phyloP scores from a whole-genome alignment of 2,888 invertebrate genomes.

The Hoplodrina ambigua region DNA sequence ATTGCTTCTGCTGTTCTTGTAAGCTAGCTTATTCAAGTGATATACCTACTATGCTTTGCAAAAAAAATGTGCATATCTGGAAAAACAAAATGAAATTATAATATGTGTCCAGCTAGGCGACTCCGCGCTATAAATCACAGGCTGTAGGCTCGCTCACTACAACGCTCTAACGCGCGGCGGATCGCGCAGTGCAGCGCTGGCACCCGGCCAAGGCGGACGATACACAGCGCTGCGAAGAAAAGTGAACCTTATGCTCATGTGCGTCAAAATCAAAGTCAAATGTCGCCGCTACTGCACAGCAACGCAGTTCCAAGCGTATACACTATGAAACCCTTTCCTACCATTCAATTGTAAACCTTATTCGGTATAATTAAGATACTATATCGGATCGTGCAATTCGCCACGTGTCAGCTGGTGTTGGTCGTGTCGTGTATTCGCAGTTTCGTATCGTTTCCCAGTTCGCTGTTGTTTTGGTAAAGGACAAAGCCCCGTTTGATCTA shows the following conservation, averaged over 20 bases:
- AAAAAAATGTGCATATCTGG: no score
- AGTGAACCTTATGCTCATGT: background rate
- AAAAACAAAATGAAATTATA: conserved; percentile 25
- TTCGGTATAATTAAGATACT: background rate
- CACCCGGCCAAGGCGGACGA: conserved; percentile 37
- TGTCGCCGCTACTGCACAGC: conserved; percentile 7
- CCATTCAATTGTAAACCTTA: conserved; percentile 24
- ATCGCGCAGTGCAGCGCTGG: conserved; percentile 32
- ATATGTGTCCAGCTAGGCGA: conserved; percentile 3
- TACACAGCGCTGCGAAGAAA: background rate
- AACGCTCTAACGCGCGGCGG: background rate
- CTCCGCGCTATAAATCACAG: conserved; percentile 29
- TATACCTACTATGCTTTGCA: no score
- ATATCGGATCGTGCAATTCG: background rate
- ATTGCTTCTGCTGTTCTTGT: background rate
- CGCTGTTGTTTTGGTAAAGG: conserved; percentile 46
- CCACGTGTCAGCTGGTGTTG: conserved; percentile 35
- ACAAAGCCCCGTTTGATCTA: conserved; percentile 46
- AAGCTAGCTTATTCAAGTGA: background rate
- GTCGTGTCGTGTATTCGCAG: conserved; percentile 54
- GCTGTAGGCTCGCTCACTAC: conserved; percentile 23
- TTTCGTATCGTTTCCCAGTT: conserved; percentile 56
- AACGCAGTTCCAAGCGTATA: conserved; percentile 46
- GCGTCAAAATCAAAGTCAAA: conserved; percentile 9
- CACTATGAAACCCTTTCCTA: background rate